Conservation (phyloP, 2,888 invertebrate species). For the Parapristionchus giblindavisi region DNA sequence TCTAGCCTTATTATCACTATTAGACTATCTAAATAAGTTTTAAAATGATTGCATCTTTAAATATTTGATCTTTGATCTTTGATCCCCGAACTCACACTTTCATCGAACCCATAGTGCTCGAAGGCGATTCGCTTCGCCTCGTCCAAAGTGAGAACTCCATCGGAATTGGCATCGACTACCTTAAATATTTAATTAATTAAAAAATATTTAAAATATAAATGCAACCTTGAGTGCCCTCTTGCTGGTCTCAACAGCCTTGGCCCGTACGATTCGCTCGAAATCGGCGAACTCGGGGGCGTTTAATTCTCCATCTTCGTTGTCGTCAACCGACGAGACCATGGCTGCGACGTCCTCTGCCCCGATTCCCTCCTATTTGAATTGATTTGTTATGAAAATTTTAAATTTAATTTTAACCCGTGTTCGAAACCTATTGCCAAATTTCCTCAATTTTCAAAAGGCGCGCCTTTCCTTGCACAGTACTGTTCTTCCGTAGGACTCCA, state of each 20-base stretch:
- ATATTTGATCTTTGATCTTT: not conserved
- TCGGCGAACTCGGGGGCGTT: slow-evolving; percentile 68
- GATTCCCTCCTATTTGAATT: slow-evolving; percentile 37
- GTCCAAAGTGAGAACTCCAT: slow-evolving; percentile 64
- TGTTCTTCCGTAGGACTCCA: no score
- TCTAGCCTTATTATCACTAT: no score
- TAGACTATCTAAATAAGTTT: no score
- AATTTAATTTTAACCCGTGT: not conserved
- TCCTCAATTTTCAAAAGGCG: not conserved
- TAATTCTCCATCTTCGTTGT: slow-evolving; percentile 63
- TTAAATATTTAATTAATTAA: slow-evolving; percentile 13
- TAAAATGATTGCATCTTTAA: no score
- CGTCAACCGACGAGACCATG: slow-evolving; percentile 64
- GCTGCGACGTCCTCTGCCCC: slow-evolving; percentile 63
- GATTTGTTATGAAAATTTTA: no score
- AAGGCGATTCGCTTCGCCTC: slow-evolving; percentile 68
- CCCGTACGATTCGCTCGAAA: slow-evolving; percentile 64
- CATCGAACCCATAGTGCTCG: slow-evolving; percentile 61
- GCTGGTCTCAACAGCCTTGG: slow-evolving; percentile 65
- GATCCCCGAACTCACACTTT: slow-evolving; percentile 37
- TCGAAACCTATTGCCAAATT: not conserved
- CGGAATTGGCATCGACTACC: slow-evolving; percentile 66
- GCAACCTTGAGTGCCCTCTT: slow-evolving; percentile 61
- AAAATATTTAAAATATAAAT: not conserved
- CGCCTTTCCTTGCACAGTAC: not conserved